These are phyloP conservation scores for Pseudeuparius sepicola DNA, from an alignment of 2,888 invertebrate species.

Conservation along the genomic window DNA sequence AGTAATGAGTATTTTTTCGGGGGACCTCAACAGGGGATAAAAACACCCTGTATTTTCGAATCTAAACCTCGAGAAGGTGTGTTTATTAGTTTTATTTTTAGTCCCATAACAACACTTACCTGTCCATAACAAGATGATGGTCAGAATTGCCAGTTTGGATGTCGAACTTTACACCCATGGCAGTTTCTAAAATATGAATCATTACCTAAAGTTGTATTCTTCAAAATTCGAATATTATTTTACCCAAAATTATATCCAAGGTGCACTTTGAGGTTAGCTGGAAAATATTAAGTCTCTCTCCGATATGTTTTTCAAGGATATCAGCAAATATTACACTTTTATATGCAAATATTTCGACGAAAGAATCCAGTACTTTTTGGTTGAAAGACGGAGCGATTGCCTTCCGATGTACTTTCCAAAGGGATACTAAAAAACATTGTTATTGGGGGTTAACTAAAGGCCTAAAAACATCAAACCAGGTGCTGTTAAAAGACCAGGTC, in stretches of 20 bases:
- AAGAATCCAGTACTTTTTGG: conserved; percentile 50
- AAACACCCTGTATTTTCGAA: too few relatives aligned
- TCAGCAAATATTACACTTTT: conserved; percentile 45
- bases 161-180: conserved; percentile 17
- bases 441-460: background rate
- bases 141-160: conserved; percentile 15
- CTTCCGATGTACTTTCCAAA: conserved; percentile 51
- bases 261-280: conserved; percentile 47
- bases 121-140: conserved; percentile 14
- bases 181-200: conserved; percentile 21
- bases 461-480: too few relatives aligned
- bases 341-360: conserved; percentile 49
- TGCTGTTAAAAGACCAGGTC: background rate
- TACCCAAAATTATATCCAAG: conserved; percentile 47
- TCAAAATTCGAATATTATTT: too few relatives aligned
- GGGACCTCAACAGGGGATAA: too few relatives aligned
- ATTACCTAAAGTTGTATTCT: too few relatives aligned
- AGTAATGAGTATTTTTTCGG: too few relatives aligned
- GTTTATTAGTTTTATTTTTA: too few relatives aligned
- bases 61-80: too few relatives aligned
- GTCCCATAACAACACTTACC: too few relatives aligned
- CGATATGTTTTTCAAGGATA: conserved; percentile 37
- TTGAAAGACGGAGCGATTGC: conserved; percentile 54
- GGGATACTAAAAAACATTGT: conserved; percentile 36
- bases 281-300: conserved; percentile 43